A percentile compares a stretch with the other conserved stretches of the same genome.
phyloP scores from a whole-genome alignment of 2,113 vertebrate genomes.

The Alaudala cheleensis region DNA sequence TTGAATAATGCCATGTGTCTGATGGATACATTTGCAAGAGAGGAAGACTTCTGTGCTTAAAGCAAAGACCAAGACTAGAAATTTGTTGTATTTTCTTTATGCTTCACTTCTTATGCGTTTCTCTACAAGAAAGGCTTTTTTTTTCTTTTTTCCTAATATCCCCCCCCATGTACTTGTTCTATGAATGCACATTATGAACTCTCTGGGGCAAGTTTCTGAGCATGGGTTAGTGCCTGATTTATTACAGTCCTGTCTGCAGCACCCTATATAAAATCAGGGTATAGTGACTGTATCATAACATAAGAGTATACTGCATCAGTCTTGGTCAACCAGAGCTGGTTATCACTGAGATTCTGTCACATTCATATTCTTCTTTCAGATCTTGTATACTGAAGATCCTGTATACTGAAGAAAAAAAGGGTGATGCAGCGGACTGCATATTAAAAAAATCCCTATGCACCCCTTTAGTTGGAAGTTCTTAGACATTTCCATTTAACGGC shows the following conservation, averaged over 20 bases:
- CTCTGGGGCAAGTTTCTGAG: background rate
- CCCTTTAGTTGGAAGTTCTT: background rate
- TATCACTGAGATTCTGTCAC: background rate
- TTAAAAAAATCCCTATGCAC: background rate
- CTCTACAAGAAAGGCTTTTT: background rate
- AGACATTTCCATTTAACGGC: background rate
- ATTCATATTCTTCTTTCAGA: background rate
- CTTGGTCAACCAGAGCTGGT: background rate
- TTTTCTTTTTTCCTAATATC: background rate
- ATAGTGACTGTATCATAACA: background rate
- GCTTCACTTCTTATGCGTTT: background rate
- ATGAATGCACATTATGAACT: background rate
- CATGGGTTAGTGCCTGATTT: background rate
- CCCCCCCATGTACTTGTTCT: background rate
- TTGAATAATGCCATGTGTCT: background rate
- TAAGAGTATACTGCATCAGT: background rate
- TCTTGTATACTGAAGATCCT: background rate
- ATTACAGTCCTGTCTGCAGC: background rate
- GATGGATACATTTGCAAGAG: background rate
- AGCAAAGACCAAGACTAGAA: background rate
- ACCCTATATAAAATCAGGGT: background rate
- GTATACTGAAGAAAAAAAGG: no score
- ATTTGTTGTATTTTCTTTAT: background rate
- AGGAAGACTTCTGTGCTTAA: background rate
- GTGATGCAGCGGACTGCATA: background rate